phyloP scores from a whole-genome alignment of 2,113 vertebrate genomes.

The Cathartes aura region DNA sequence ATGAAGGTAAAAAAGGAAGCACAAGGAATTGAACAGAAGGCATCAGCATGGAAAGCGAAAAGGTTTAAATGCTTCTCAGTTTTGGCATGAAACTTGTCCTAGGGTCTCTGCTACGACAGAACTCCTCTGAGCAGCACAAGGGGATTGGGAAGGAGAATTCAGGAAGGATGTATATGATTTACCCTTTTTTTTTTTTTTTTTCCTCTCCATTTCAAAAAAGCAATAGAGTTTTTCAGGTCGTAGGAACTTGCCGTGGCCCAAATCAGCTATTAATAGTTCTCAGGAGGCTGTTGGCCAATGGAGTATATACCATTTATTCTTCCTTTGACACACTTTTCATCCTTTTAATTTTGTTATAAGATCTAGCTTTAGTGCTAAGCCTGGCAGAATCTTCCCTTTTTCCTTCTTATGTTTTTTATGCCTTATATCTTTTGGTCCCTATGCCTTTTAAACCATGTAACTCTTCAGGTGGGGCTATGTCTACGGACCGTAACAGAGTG shows the following conservation, averaged over 20 bases:
- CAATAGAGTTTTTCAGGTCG: neutral
- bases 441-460: neutral
- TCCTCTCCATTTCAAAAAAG: neutral
- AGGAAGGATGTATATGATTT: neutral
- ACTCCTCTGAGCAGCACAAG: neutral
- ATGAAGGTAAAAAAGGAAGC: neutral
- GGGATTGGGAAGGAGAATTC: neutral
- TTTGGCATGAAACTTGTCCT: neutral
- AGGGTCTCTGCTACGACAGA: neutral
- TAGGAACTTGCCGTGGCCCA: neutral
- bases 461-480: neutral
- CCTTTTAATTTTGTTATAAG: neutral
- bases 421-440: neutral
- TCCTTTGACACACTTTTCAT: neutral
- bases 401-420: neutral
- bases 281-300: neutral
- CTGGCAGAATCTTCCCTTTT: neutral
- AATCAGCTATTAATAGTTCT: neutral
- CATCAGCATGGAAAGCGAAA: neutral
- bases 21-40: neutral
- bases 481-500: neutral
- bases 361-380: neutral
- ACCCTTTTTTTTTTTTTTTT: neutral
- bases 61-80: neutral
- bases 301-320: neutral